Base-by-base conservation (phyloP, 2,888 invertebrate species). In the Petrolisthes manimaculis region DNA sequence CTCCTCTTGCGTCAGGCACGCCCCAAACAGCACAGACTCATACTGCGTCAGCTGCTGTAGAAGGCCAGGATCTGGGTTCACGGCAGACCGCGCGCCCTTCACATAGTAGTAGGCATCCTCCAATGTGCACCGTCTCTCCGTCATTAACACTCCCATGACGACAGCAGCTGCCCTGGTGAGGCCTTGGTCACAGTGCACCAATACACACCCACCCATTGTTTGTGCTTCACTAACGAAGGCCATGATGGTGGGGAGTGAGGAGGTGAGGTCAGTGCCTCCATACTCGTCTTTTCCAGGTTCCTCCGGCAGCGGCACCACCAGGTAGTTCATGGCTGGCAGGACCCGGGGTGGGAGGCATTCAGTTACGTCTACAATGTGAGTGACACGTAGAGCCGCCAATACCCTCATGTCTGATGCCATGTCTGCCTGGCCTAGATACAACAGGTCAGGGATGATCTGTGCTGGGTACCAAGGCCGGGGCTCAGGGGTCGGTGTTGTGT, bases 361-460 rank as follows among this genome's bases (percentile, higher is more conserved):
- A 8, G 92, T 92, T 78, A 92, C 91, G 84, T 91, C 92, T 0
- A 92, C 91, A 14, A 92, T 91, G 90, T 92, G 92, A 5, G 92
- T 92, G 54, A 92, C 90, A 3, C 91, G 90, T 9, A 92, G 91
- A 61, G 91, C 89, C 75, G 89, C 84, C 21, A 92, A 84, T 21
- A 92, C 91, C 53, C 90, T 84, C 5, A 91, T 89, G 86, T 92
- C 92, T 0, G 92, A 89, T 3, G 92, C 92, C 90, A 92, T 92
- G 55, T 93, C 92, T 2, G 92, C 92, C 5, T 92, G 90, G 18
- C 93, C 93, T 67, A 92, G 90, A 90, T 92, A 92, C 82, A 93
- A 90, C 86, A 91, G 83, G 51, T 91, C 91, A 3, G 92, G 92
- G 18, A 92, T 56, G n/a, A 93, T 91, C 56, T 92, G 91, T 14